phyloP scores from a whole-genome alignment of 2,797 vertebrate genomes.

The Naso thynnoides region DNA sequence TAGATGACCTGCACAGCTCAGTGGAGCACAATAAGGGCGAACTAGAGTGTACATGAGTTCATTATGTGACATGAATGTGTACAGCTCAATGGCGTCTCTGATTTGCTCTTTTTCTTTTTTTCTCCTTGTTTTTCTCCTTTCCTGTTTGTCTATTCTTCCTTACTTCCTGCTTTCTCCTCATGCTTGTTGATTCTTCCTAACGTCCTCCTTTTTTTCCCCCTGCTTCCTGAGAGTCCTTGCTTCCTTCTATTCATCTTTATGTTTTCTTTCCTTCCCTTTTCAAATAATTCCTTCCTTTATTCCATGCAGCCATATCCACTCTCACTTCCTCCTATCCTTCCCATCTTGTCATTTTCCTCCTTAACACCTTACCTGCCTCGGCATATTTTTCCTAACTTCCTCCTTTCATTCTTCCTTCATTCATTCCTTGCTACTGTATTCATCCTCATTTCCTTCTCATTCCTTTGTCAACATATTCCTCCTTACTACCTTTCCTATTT shows the following conservation, averaged over 20 bases:
- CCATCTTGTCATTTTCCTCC: background rate
- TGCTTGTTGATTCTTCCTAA: background rate
- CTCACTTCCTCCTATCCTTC: background rate
- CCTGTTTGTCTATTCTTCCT: background rate
- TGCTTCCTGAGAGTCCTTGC: too few relatives aligned
- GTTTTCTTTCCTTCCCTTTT: background rate
- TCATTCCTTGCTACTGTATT: too few relatives aligned
- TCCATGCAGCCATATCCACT: too few relatives aligned
- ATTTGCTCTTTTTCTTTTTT: background rate
- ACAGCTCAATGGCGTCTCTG: slow-evolving; percentile 25
- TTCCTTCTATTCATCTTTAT: background rate
- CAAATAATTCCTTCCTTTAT: background rate
- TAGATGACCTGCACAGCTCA: slow-evolving; percentile 33
- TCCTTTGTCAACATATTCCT: too few relatives aligned
- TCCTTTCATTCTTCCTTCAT: background rate
- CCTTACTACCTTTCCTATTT: background rate
- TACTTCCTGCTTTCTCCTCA: too few relatives aligned
- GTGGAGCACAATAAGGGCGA: slow-evolving; percentile 32
- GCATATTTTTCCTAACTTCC: background rate
- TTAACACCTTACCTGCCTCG: background rate
- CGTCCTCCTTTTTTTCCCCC: background rate
- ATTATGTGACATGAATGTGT: slow-evolving; percentile 38
- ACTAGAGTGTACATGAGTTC: slow-evolving; percentile 30
- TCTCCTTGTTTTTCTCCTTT: background rate
- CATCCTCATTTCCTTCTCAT: background rate